Evolutionary conservation across 2,888 invertebrate genomes (phyloP).

Genomic region (Heliconius charithonia): DNA sequence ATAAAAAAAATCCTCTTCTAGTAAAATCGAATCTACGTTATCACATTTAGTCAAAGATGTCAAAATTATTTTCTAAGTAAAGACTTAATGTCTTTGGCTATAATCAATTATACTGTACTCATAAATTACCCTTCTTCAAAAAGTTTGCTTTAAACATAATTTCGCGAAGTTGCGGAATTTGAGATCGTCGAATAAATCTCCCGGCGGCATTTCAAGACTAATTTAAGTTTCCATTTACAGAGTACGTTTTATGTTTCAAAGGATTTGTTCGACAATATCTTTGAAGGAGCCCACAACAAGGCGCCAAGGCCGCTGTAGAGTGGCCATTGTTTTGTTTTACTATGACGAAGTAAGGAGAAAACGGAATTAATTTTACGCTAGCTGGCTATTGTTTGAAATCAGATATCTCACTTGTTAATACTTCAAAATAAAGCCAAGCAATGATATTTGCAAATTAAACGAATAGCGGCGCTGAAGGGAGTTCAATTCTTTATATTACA

Average conservation of each 20-base stretch:
- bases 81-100: conserved; percentile 17
- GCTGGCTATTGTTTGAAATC: conserved; percentile 31
- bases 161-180: conserved; percentile 52
- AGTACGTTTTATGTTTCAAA: conserved; percentile 66
- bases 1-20: neutral
- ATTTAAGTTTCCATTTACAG: conserved; percentile 72
- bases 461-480: neutral
- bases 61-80: conserved; percentile 9
- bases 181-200: conserved; percentile 54
- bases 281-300: conserved; percentile 57
- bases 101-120: conserved; percentile 36
- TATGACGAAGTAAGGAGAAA: conserved; percentile 25
- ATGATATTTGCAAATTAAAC: conserved; percentile 6
- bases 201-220: conserved; percentile 58
- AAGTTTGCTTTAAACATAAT: conserved; percentile 45
- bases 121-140: conserved; percentile 39
- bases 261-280: conserved; percentile 64
- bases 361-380: conserved; percentile 39
- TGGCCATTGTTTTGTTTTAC: conserved; percentile 43
- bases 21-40: neutral
- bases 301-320: conserved; percentile 27
- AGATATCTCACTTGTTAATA: conserved; percentile 25
- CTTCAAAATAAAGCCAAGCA: conserved; percentile 6
- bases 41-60: neutral
- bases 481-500: neutral